Conservation (phyloP, 2,888 invertebrate genomes). For the Papilio elwesi region DNA sequence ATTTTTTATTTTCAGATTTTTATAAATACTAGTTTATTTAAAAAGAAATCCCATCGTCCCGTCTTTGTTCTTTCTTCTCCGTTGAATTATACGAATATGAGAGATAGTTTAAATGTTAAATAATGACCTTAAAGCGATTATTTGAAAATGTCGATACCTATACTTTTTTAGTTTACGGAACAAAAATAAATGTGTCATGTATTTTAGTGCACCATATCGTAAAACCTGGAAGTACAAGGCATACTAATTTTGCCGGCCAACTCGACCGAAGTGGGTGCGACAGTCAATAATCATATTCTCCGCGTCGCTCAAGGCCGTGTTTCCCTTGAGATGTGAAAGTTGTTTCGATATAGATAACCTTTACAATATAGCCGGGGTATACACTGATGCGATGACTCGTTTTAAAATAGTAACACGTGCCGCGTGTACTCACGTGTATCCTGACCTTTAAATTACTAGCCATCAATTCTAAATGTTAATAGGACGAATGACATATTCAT, state of each 20-base stretch:
- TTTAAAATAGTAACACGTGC: slow-evolving; percentile 50
- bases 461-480: slow-evolving; percentile 36
- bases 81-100: too few species aligned
- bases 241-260: slow-evolving; percentile 24
- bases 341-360: slow-evolving; percentile 64
- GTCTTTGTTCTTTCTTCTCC: too few species aligned
- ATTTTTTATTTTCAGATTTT: too few species aligned
- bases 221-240: slow-evolving; percentile 30
- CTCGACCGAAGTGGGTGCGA: slow-evolving; percentile 31
- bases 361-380: slow-evolving; percentile 48
- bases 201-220: background rate
- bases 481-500: slow-evolving; percentile 31
- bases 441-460: slow-evolving; percentile 46
- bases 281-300: slow-evolving; percentile 41
- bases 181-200: background rate
- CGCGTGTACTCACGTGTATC: slow-evolving; percentile 44
- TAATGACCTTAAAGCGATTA: too few species aligned
- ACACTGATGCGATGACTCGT: slow-evolving; percentile 54
- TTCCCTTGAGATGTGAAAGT: slow-evolving; percentile 81
- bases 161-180: too few species aligned
- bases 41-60: too few species aligned
- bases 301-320: slow-evolving; percentile 61
- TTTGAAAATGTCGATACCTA: too few species aligned
- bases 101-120: too few species aligned
- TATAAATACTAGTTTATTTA: too few species aligned